phyloP scores from a whole-genome alignment of 2,113 vertebrate species.

The Tupaia tana region DNA sequence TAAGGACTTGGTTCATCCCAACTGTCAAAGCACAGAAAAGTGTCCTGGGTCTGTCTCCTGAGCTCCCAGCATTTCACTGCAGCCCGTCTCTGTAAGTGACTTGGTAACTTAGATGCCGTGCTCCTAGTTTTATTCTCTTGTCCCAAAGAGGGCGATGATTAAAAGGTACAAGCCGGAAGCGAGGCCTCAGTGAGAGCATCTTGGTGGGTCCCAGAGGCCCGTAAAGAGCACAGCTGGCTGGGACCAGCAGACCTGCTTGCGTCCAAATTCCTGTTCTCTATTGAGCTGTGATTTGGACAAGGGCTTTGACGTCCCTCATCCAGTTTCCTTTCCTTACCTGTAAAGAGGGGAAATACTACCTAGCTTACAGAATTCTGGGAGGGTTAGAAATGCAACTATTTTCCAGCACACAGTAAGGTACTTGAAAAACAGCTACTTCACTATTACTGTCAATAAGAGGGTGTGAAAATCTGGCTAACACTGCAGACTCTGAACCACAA shows the following conservation, averaged over 20 bases:
- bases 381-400: background rate
- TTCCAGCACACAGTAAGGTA: background rate
- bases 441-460: background rate
- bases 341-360: background rate
- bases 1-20: slow-evolving; percentile 40
- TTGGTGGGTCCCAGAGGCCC: background rate
- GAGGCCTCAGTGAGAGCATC: background rate
- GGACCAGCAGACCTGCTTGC: background rate
- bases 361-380: background rate
- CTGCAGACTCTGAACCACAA: background rate
- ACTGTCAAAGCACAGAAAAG: background rate
- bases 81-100: background rate
- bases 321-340: background rate
- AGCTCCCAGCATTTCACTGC: background rate
- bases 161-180: background rate
- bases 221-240: background rate
- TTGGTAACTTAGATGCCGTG: fast-evolving
- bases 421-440: background rate
- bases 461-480: background rate
- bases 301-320: background rate
- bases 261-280: background rate
- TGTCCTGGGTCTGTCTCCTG: background rate
- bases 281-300: background rate
- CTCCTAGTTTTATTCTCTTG: background rate
- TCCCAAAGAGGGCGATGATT: background rate